These are phyloP conservation scores for Trachelus tabidus DNA, from an alignment of 2,888 invertebrate species.

Conservation along the genomic window DNA sequence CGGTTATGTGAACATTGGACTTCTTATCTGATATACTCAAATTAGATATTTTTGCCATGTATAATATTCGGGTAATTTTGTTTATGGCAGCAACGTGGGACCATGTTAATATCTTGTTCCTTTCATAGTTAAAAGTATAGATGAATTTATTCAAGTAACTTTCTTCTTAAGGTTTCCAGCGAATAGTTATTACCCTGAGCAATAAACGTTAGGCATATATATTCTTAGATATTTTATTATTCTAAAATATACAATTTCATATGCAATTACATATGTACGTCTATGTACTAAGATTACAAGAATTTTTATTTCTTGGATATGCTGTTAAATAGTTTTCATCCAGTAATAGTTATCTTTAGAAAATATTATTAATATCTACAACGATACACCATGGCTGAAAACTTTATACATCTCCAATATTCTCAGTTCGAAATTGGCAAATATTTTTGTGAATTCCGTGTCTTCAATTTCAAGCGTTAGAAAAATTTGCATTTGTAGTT, in stretches of 20 bases:
- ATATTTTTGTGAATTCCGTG: background rate
- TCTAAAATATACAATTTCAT: slow-evolving; percentile 17
- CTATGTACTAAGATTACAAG: background rate
- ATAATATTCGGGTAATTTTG: background rate
- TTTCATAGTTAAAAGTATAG: background rate
- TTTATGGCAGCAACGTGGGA: background rate
- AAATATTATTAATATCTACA: background rate
- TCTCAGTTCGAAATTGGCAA: background rate
- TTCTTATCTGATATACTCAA: background rate
- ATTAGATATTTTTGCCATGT: background rate
- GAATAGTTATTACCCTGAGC: background rate
- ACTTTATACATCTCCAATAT: background rate
- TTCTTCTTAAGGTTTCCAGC: background rate
- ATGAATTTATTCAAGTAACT: background rate
- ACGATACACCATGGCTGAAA: background rate
- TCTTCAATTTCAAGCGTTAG: background rate
- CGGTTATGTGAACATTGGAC: background rate
- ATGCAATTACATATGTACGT: slow-evolving; percentile 1
- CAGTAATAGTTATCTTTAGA: background rate
- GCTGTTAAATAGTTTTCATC: background rate
- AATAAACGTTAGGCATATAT: background rate
- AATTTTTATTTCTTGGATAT: background rate
- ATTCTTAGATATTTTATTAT: slow-evolving; percentile 15
- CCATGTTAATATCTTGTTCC: background rate
- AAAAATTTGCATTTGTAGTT: background rate